Base-by-base conservation (phyloP, 2,113 vertebrate species). In the Cynoglossus semilaevis region DNA sequence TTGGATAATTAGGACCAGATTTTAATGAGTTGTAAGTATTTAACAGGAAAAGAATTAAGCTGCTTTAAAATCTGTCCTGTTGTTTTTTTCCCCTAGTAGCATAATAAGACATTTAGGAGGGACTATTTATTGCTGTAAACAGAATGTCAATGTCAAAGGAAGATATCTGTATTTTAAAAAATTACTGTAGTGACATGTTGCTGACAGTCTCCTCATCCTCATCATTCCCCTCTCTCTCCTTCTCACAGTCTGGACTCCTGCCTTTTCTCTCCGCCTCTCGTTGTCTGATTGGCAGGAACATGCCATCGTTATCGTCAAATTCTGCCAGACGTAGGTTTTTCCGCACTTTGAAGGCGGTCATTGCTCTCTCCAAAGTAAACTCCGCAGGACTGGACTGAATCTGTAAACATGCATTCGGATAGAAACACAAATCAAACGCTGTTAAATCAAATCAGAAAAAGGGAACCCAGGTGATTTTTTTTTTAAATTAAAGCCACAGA, bases 281-380 rank as follows among this genome's bases (percentile, higher is more conserved):
- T 76, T 89, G 85, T 59, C 91, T 77, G 7, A 85, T 82, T 38
- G 81, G 88, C 66, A 87, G 89, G 70, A 91, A 90, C 43, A 95
- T 92, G 70, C 92, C 83, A 58, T 96, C 93, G 59, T 92, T 91
- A 67, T 93, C 92, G 78, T 98, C 93, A 61, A 93, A 81, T 65
- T 90, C 88, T 48, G 89, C 89, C 77, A 94, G 66, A 56, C 92
- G 84, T 81, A 94, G 89, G 19, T 93, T 91, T 58, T 89, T 91
- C 44, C 90, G 92, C 60, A 89, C 89, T 77, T 74, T 91, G 79
- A 96, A 96, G 71, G 91, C 86, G 22, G 92, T 93, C 79, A 95
- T 91, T 78, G 95, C 77, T 67, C 84, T 85, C 42, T 92, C 92
- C 74, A 94, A 63, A 13, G 91, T 92, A 57, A 85, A 91, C 1